Conservation (phyloP, 2,888 invertebrate species). For the Corbicula japonica region DNA sequence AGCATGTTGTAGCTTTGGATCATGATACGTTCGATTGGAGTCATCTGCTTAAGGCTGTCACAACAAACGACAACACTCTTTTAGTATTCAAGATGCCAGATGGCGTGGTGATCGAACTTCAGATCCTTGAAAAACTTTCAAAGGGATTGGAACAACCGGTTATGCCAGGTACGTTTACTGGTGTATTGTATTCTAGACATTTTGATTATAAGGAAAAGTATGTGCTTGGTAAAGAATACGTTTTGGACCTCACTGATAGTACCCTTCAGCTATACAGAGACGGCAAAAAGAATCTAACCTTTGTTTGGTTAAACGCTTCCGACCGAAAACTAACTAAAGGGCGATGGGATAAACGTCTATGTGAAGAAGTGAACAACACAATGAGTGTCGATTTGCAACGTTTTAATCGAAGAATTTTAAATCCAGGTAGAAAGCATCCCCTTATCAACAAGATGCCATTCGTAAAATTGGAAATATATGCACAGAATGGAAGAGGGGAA, state of each 20-base stretch:
- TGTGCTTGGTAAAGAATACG: conserved; percentile 48
- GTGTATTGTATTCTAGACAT: conserved; percentile 50
- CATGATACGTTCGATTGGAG: conserved; percentile 50
- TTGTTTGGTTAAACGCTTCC: conserved; percentile 53
- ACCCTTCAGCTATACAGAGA: conserved; percentile 60
- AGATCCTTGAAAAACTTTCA: conserved; percentile 30
- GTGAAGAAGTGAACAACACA: conserved; percentile 45
- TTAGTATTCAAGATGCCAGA: conserved; percentile 47
- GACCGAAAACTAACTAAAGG: conserved; percentile 26
- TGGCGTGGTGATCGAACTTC: conserved; percentile 42
- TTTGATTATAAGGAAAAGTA: conserved; percentile 50
- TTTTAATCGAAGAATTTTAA: conserved; percentile 44
- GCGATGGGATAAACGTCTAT: conserved; percentile 26
- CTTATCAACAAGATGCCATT: conserved; percentile 52
- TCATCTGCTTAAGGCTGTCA: conserved; percentile 46
- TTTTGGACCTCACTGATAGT: conserved; percentile 50
- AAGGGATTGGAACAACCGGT: conserved; percentile 42
- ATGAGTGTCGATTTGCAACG: conserved; percentile 56
- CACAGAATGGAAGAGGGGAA: conserved; percentile 22
- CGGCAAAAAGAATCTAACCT: conserved; percentile 32
- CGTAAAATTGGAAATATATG: conserved; percentile 49
- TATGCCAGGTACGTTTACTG: conserved; percentile 44
- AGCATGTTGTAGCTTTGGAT: conserved; percentile 2
- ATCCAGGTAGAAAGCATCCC: conserved; percentile 46
- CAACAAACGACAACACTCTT: conserved; percentile 35